Evolutionary conservation across 2,113 vertebrate species (phyloP).

Genomic region (Hepsetus odoe): DNA sequence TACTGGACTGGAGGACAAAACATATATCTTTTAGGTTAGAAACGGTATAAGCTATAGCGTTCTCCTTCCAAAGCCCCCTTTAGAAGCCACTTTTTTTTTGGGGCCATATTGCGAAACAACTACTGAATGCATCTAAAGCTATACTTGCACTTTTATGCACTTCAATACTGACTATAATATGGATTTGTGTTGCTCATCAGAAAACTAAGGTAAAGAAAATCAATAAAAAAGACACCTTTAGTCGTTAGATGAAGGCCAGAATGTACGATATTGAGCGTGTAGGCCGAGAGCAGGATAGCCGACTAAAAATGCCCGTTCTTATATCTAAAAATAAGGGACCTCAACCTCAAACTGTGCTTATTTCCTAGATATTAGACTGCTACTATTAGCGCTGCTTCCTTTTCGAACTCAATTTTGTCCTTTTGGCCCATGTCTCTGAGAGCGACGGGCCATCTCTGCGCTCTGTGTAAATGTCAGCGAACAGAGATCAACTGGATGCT

Average conservation of each 20-base stretch:
- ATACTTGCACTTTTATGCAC: conserved; percentile 97
- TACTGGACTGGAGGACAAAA: conserved; percentile 62
- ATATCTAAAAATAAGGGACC: conserved; percentile 33
- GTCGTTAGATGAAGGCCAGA: conserved; percentile 68
- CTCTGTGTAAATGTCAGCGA: conserved; percentile 26
- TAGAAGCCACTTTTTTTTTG: conserved; percentile 74
- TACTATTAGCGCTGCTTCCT: conserved; percentile 47
- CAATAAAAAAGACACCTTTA: conserved; percentile 60
- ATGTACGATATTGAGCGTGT: conserved; percentile 47
- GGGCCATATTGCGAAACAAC: conserved; percentile 72
- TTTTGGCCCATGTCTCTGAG: conserved; percentile 21
- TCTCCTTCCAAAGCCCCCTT: conserved; percentile 72
- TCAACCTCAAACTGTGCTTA: conserved; percentile 55
- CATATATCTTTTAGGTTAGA: conserved; percentile 91
- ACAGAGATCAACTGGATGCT: conserved; percentile 42
- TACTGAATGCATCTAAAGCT: conserved; percentile 92
- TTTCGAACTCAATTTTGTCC: conserved; percentile 21
- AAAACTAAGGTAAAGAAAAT: conserved; percentile 52
- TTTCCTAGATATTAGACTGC: conserved; percentile 50
- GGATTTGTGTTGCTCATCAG: conserved; percentile 75
- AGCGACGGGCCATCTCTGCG: conserved; percentile 27
- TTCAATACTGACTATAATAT: conserved; percentile 89
- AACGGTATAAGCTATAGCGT: conserved; percentile 85
- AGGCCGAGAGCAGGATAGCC: conserved; percentile 34
- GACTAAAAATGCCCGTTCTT: conserved; percentile 22